Conservation (phyloP, 2,888 invertebrate genomes). For the Amorpha juglandis region DNA sequence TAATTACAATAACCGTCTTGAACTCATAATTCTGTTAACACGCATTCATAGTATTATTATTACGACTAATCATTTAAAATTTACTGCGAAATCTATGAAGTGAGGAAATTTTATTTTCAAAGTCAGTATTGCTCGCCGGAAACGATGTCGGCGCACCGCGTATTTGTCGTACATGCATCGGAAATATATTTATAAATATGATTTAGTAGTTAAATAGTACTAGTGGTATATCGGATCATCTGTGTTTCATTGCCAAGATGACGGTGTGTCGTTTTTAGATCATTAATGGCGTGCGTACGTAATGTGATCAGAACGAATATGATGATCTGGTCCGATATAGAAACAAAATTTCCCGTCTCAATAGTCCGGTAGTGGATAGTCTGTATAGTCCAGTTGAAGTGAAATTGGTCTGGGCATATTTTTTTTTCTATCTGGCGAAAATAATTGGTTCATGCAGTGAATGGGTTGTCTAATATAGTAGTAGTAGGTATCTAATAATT, state of each 20-base stretch:
- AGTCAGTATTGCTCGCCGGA: conserved; percentile 12
- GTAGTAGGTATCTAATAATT: too few species aligned
- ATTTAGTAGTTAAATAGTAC: conserved; percentile 6
- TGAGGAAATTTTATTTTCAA: conserved; percentile 8
- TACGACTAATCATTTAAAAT: not conserved
- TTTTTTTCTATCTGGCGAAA: too few species aligned
- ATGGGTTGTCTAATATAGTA: too few species aligned
- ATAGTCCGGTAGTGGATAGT: too few species aligned
- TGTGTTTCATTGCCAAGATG: conserved; percentile 26
- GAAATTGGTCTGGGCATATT: not conserved
- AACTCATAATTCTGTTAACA: not conserved
- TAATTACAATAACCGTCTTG: not conserved
- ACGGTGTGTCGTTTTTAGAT: conserved; percentile 5
- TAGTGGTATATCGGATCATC: conserved; percentile 3
- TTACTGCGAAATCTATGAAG: conserved; percentile 9
- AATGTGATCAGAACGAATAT: not conserved
- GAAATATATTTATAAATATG: conserved; percentile 13
- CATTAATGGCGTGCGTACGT: conserved; percentile 5
- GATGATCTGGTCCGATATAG: not conserved
- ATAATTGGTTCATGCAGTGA: too few species aligned
- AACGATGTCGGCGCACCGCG: conserved; percentile 9
- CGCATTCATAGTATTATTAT: not conserved
- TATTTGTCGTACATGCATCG: conserved; percentile 16
- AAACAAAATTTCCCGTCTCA: not conserved
- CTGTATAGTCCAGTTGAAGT: not conserved